Base-by-base conservation (phyloP, 2,888 invertebrate genomes). In the Caenorhabditis sp. region DNA sequence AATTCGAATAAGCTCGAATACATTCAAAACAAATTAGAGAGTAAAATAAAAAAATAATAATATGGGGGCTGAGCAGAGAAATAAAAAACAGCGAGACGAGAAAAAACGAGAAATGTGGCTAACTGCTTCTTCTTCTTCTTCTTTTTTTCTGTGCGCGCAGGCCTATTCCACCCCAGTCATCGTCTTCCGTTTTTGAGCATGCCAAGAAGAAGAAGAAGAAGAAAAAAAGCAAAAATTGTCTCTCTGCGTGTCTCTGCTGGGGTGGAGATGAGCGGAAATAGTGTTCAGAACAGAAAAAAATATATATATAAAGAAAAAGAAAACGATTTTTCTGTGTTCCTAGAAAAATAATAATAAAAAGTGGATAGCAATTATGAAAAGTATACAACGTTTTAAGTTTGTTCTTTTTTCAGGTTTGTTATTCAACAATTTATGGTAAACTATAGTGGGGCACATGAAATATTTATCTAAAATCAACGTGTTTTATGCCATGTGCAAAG, bases 1-100 rank as follows among this genome's bases (percentile, higher is more conserved):
- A 73, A 60, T 51, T 73, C 73, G 58, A 73, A 66, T 43, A 73
- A 58, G 59, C 73, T 73, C 23, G 73, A 73, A 66, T 73, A 73
- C 73, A 73, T 73, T 37, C 50, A 59, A 59, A 19, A 67, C 55
- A 43, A 43, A 43, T 62, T 58, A 63, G 66, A 14, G 26, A 14
- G 24, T 36, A 36, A 8, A 43, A 43, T 43, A 43, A 43, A 43
- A 43, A 12, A 43, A 43, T 12, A 43, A 10, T 12, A 12, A 43
- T 43, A 43, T 8, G 19, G 21, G 3, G 21, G 50, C 57, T 27
- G 58, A 58, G 43, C 54, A 19, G 21, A 63, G 60, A 57, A 66
- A 24, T 4, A 62, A 53, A 26, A 21, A 49, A 55, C 61, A 63
- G 31, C 57, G 66, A 63, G 58, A 59, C 21, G 62, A 62, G 37